A percentile compares a stretch with the other conserved stretches of the same genome.
These are phyloP conservation scores for Ceryle rudis DNA, from an alignment of 2,797 vertebrate genomes.

Conservation along the genomic window DNA sequence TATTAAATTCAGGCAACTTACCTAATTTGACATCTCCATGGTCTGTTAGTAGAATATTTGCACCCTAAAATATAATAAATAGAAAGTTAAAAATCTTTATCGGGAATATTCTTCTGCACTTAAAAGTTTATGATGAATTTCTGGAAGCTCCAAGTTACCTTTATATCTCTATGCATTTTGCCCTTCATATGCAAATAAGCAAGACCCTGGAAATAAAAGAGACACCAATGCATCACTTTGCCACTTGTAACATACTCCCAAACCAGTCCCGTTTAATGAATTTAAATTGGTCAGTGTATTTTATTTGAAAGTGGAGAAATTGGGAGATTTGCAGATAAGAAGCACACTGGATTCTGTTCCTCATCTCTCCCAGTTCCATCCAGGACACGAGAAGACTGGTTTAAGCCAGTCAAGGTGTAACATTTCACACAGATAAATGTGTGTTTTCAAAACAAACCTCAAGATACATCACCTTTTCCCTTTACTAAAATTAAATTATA, in stretches of 20 bases:
- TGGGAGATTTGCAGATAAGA: background rate
- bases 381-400: background rate
- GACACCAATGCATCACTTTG: background rate
- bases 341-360: background rate
- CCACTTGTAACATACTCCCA: background rate
- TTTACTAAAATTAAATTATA: background rate
- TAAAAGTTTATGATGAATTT: background rate
- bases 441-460: background rate
- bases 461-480: background rate
- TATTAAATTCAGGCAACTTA: constrained; percentile 74
- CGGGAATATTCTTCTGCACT: background rate
- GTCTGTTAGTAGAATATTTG: constrained; percentile 96
- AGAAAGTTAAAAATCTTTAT: background rate
- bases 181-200: constrained; percentile 93
- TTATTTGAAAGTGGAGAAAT: background rate
- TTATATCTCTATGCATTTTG: constrained; percentile 99
- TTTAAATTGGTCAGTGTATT: background rate
- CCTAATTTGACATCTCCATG: constrained; percentile 97
- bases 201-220: constrained; percentile 85
- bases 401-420: background rate
- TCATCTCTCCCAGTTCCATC: background rate
- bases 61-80: constrained; percentile 83
- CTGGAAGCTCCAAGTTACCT: constrained; percentile 81
- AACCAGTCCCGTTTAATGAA: background rate
- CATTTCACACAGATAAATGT: background rate